Evolutionary conservation across 2,797 vertebrate genomes (phyloP).

Genomic region (Percopsis omiscomaycus): DNA sequence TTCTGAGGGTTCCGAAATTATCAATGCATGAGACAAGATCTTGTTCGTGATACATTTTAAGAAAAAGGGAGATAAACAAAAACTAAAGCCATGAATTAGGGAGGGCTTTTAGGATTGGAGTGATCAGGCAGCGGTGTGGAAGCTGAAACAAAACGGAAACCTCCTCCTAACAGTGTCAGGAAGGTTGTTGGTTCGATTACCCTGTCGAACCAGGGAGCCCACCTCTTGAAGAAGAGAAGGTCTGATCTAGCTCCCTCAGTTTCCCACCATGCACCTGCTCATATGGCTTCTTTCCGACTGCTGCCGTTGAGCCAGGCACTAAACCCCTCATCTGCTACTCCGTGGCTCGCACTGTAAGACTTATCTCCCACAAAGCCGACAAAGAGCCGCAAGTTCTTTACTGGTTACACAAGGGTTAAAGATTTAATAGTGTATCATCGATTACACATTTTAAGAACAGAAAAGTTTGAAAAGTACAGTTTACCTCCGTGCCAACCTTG

Average conservation of each 20-base stretch:
- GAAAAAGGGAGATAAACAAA: constrained; percentile 54
- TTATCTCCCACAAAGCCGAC: no score
- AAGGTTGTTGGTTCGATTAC: constrained; percentile 51
- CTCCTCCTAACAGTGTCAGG: constrained; percentile 28
- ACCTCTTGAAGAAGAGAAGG: no score
- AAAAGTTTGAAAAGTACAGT: constrained; percentile 25
- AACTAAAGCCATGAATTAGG: constrained; percentile 44
- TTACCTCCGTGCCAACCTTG: neutral
- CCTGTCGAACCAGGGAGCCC: constrained; percentile 30
- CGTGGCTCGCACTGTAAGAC: no score
- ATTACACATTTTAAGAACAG: neutral
- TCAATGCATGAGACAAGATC: constrained; percentile 68
- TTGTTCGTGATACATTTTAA: constrained; percentile 51
- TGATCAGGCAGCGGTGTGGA: constrained; percentile 11
- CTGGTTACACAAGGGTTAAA: no score
- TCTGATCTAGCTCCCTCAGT: no score
- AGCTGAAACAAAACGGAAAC: constrained; percentile 22
- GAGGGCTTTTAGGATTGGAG: constrained; percentile 19
- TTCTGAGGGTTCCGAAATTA: constrained; percentile 62
- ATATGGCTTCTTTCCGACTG: no score
- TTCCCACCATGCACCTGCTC: no score
- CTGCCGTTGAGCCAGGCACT: no score
- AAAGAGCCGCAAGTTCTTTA: no score
- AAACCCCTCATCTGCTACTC: no score
- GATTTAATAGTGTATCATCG: no score